These are phyloP conservation scores for Scaptomyza pallida DNA, from an alignment of 1,140 invertebrate species.

Conservation along the genomic window DNA sequence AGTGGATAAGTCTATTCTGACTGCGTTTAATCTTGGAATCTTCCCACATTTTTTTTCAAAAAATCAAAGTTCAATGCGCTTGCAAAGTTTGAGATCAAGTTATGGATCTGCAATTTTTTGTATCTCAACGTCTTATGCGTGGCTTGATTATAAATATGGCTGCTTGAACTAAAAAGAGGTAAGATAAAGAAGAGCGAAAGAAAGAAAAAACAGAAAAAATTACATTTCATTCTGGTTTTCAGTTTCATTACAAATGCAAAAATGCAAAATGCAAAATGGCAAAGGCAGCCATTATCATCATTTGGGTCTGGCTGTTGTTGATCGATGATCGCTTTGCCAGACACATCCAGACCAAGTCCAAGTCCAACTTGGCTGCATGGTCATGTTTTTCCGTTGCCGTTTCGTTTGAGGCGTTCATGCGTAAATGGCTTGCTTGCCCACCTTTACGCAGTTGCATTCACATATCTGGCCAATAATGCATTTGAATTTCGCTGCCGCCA, in stretches of 20 bases:
- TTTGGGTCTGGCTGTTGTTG: slow-evolving; percentile 18
- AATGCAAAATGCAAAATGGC: slow-evolving; percentile 83
- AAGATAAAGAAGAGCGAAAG: too few relatives aligned
- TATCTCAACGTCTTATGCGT: background rate
- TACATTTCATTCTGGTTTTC: slow-evolving; percentile 82
- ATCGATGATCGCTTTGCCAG: slow-evolving; percentile 39
- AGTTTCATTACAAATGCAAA: slow-evolving; percentile 83
- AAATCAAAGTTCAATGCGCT: slow-evolving; percentile 27
- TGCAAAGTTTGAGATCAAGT: slow-evolving; percentile 5
- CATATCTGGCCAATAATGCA: slow-evolving; percentile 77
- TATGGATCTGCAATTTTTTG: slow-evolving; percentile 3
- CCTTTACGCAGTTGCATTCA: slow-evolving; percentile 73
- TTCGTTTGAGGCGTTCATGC: slow-evolving; percentile 78
- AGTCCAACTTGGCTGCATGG: slow-evolving; percentile 32
- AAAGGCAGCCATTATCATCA: slow-evolving; percentile 74
- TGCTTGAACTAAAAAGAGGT: slow-evolving; percentile 18
- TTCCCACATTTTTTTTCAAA: background rate
- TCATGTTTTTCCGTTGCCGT: slow-evolving; percentile 40
- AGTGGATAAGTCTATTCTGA: too few relatives aligned
- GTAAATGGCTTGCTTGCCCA: slow-evolving; percentile 59
- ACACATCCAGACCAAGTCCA: slow-evolving; percentile 23
- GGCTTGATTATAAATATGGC: slow-evolving; percentile 20
- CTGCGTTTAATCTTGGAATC: slow-evolving; percentile 1
- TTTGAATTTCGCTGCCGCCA: slow-evolving; percentile 76
- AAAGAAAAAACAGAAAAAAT: slow-evolving; percentile 72